A percentile compares a stretch with the other conserved stretches of the same genome.
phyloP scores from a whole-genome alignment of 2,797 vertebrate genomes.

The Mormyrops boulengeri region DNA sequence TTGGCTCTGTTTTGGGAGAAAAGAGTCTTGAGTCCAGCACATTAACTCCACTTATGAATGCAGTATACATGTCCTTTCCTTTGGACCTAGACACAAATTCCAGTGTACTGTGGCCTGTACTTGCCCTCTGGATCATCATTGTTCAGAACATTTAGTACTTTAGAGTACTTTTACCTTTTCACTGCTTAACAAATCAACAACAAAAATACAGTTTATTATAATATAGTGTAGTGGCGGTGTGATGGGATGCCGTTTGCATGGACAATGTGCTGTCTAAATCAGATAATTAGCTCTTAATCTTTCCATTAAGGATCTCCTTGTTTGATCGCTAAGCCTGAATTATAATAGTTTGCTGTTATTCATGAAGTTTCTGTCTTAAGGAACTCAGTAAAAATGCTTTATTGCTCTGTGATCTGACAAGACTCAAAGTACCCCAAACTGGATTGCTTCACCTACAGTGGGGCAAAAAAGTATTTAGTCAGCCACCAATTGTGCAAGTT shows the following conservation, averaged over 20 bases:
- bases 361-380: not conserved
- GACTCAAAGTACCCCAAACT: not conserved
- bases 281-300: not conserved
- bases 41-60: not conserved
- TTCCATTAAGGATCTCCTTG: not conserved
- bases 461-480: too few relatives aligned
- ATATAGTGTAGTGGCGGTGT: not conserved
- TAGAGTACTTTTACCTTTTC: not conserved
- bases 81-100: not conserved
- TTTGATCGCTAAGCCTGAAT: not conserved
- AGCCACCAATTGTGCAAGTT: too few relatives aligned
- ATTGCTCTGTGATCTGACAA: not conserved
- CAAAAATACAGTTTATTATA: not conserved
- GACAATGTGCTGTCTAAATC: not conserved
- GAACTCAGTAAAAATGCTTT: not conserved
- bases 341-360: not conserved
- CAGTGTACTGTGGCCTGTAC: not conserved
- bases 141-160: not conserved
- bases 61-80: not conserved
- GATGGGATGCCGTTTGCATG: not conserved
- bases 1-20: conserved; percentile 23
- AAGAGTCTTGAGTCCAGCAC: not conserved
- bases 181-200: not conserved
- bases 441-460: not conserved
- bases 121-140: not conserved